Evolutionary conservation across 2,888 invertebrate genomes (phyloP).

Genomic region (Polymixis flavicincta): DNA sequence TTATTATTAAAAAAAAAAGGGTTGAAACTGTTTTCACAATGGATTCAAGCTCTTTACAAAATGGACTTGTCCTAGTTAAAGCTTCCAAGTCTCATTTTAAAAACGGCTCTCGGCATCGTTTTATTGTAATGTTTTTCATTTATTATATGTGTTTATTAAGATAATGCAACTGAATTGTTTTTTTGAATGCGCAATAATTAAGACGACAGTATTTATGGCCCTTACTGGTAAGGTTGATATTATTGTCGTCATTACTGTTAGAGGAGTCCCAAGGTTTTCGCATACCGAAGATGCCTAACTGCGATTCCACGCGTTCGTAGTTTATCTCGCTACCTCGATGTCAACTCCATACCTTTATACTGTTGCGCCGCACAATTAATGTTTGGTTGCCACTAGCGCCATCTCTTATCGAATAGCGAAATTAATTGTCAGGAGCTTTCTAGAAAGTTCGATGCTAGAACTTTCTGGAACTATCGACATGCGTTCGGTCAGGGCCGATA

Average conservation of each 20-base stretch:
- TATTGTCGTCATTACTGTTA: background rate
- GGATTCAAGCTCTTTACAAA: slow-evolving; percentile 76
- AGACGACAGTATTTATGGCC: background rate
- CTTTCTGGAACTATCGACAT: no score
- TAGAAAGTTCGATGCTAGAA: no score
- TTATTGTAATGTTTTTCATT: slow-evolving; percentile 64
- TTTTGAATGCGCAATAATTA: slow-evolving; percentile 3
- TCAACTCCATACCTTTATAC: background rate
- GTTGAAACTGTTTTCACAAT: slow-evolving; percentile 63
- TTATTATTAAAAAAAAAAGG: slow-evolving; percentile 47
- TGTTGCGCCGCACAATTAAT: no score
- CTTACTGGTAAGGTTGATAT: background rate
- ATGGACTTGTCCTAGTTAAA: slow-evolving; percentile 78
- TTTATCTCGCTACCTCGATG: background rate
- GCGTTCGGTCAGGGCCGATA: no score
- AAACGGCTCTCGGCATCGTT: slow-evolving; percentile 72
- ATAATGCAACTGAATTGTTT: slow-evolving; percentile 35
- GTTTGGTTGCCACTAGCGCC: no score
- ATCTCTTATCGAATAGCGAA: no score
- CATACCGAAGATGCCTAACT: no score
- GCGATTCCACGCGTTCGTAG: no score
- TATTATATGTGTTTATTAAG: slow-evolving; percentile 30
- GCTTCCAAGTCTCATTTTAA: slow-evolving; percentile 67
- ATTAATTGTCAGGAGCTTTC: no score
- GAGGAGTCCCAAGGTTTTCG: background rate